Percentiles rank a stretch among this genome's conserved stretches.
phyloP scores from a whole-genome alignment of 2,888 invertebrate genomes.

The Eupelmus urozonus region DNA sequence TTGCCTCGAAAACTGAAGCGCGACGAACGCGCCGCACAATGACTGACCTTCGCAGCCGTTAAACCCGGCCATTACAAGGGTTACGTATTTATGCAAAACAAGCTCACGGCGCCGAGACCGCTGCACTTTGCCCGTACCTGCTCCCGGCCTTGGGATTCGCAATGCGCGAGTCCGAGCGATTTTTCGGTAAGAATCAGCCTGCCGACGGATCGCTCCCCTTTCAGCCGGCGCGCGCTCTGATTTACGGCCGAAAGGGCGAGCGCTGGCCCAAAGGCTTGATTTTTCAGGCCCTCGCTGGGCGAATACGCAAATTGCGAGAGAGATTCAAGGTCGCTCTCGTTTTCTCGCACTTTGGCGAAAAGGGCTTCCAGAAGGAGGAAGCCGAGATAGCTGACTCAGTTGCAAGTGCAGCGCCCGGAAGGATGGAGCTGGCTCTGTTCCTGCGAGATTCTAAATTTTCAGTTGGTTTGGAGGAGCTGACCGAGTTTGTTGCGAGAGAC shows the following conservation, averaged over 20 bases:
- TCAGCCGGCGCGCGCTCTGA: conserved; percentile 66
- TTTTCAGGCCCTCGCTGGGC: conserved; percentile 36
- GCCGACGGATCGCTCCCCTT: conserved; percentile 5
- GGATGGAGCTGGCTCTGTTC: conserved; percentile 62
- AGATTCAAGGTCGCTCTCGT: conserved; percentile 70
- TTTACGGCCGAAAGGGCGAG: conserved; percentile 68
- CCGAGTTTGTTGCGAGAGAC: neutral
- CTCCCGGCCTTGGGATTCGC: conserved; percentile 56
- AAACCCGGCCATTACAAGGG: conserved; percentile 61
- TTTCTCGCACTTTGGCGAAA: conserved; percentile 52
- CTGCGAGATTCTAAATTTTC: too few relatives aligned
- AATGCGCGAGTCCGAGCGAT: conserved; percentile 31
- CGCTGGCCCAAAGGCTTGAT: conserved; percentile 66
- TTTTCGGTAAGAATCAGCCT: conserved; percentile 36
- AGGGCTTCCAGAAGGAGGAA: conserved; percentile 62
- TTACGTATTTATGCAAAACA: conserved; percentile 72
- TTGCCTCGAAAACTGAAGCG: conserved; percentile 16
- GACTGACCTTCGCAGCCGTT: conserved; percentile 27
- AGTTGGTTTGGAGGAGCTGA: too few relatives aligned
- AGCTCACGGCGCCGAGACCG: conserved; percentile 39
- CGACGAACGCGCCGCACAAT: neutral
- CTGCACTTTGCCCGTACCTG: conserved; percentile 66
- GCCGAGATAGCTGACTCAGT: conserved; percentile 71
- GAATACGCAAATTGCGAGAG: conserved; percentile 71
- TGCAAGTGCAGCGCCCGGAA: conserved; percentile 68